Evolutionary conservation across 2,888 invertebrate species (phyloP).

Genomic region (Drosophila paracracens): DNA sequence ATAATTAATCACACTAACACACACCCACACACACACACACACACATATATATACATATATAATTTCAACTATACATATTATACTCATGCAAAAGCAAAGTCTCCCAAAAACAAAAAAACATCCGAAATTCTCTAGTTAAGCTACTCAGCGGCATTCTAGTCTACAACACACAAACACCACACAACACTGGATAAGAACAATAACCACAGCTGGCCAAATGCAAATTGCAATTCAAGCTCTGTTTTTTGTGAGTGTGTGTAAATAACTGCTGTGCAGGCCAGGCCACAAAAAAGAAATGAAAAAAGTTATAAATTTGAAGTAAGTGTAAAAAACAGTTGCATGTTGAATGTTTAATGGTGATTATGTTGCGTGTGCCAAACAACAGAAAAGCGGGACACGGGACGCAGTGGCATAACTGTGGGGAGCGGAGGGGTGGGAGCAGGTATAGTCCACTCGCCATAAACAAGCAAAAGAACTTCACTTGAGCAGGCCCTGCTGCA

Average conservation of each 20-base stretch:
- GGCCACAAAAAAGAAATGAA: constrained; percentile 27
- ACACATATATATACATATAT: constrained; percentile 6
- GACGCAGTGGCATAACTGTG: neutral
- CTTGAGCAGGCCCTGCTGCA: neutral
- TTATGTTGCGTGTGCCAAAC: constrained; percentile 25
- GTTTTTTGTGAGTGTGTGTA: constrained; percentile 14
- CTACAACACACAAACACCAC: constrained; percentile 32
- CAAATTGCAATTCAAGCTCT: constrained; percentile 54
- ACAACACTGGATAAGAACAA: constrained; percentile 12
- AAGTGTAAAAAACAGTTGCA: constrained; percentile 60
- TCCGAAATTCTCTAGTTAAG: constrained; percentile 43
- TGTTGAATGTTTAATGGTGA: constrained; percentile 19
- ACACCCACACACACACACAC: constrained; percentile 8
- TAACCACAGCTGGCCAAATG: constrained; percentile 55
- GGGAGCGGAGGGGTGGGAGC: constrained; percentile 12
- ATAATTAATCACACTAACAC: constrained; percentile 62
- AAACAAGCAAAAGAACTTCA: constrained; percentile 27
- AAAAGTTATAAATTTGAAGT: neutral
- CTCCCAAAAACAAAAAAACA: constrained; percentile 6
- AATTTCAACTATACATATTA: constrained; percentile 11
- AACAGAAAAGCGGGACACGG: constrained; percentile 14
- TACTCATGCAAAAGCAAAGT: constrained; percentile 37
- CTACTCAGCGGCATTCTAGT: constrained; percentile 55
- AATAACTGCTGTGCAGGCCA: constrained; percentile 28
- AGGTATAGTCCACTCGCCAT: constrained; percentile 39